Conservation (phyloP, 2,797 vertebrate species). For the Cossypha niveicapilla region DNA sequence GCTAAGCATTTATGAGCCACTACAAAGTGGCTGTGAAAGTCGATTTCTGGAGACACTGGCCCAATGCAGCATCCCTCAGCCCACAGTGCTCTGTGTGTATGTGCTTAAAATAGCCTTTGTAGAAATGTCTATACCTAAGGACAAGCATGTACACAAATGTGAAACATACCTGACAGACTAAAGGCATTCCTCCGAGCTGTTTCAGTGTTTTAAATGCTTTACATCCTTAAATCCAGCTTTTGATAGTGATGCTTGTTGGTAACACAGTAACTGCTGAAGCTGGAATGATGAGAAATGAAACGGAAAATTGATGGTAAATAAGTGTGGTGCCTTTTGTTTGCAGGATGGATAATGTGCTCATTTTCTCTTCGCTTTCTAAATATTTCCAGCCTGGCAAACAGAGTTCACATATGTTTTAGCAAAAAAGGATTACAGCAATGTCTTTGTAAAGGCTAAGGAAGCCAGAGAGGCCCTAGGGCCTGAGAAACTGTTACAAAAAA, state of each 20-base stretch:
- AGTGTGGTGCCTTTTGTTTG: neutral
- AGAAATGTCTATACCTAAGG: neutral
- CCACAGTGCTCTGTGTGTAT: neutral
- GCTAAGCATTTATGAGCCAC: neutral
- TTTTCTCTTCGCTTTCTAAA: neutral
- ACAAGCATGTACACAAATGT: too few species aligned
- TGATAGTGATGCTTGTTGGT: neutral
- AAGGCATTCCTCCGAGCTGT: neutral
- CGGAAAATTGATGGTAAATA: neutral
- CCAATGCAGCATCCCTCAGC: neutral
- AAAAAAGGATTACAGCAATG: neutral
- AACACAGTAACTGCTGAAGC: neutral
- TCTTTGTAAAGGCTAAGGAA: neutral
- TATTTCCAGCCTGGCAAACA: neutral
- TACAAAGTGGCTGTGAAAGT: neutral
- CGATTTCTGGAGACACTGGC: neutral
- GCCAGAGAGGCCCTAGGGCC: neutral
- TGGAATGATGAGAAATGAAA: neutral
- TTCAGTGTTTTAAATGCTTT: neutral
- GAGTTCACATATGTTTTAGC: neutral
- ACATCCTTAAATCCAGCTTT: neutral
- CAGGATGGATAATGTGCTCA: rapidly evolving
- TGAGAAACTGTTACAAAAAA: neutral
- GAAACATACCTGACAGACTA: neutral
- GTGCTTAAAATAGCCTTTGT: neutral